Base-by-base conservation (phyloP, 2,888 invertebrate species). In the Polyommatus icarus region DNA sequence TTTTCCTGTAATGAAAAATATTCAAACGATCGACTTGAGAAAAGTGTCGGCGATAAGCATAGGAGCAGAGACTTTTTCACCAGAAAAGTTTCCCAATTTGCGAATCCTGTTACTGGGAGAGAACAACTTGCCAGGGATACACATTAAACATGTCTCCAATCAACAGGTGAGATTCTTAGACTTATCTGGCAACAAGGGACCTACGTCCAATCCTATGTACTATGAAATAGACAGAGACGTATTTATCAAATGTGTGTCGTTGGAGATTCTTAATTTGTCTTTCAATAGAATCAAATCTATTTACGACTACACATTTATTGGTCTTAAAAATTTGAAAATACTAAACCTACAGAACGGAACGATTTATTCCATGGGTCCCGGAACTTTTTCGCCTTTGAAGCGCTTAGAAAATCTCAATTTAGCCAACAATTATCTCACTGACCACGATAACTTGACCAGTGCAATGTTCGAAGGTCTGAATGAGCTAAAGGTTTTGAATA, bases 1-100 rank as follows among this genome's bases (percentile, higher is more conserved):
- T 4, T 96, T 96, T 84, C 95, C 95, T 1, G 78, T 77, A 71
- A 95, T 96, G 95, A 86, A 89, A 0, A 94, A 95, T 79, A 87
- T 96, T 77, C 89, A 94, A 83, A 82, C 92, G 0, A 83, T 96
- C 71, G 95, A 96, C 85, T 87, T 96, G 71, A 90, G 94, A 77
- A 93, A 93, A 83, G 94, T 95, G 1, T 87, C 92, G 1, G 90
- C 94, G 18, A 89, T 94, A 59, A 87, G 86, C 24, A 89, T 96
- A 61, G 91, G 91, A 0, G 83, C 90, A 1, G 87, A 93, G 73
- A 91, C 95, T 0, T 95, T 96, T 80, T 84, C 84, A 24, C 90
- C 91, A 12, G 78, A 80, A 8, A 90, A 90, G 76, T 89, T 96
- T 81, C 95, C 95, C 0, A 94, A 94, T 76, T 86, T 96, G 0